phyloP scores from a whole-genome alignment of 2,888 invertebrate genomes.

The Tipula confusa region DNA sequence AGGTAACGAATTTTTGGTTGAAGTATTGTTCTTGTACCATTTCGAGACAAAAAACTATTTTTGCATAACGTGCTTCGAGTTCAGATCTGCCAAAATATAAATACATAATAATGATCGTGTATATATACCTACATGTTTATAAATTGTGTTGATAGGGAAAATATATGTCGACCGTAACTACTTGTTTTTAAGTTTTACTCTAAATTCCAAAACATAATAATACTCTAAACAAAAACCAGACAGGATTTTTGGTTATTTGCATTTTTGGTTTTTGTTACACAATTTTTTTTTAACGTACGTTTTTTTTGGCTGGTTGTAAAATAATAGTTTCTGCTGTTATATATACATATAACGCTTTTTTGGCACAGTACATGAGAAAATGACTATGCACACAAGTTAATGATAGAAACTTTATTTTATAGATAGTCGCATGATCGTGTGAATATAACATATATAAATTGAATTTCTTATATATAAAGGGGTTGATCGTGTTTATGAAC shows the following conservation, averaged over 20 bases:
- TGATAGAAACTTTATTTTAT: not conserved
- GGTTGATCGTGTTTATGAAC: not conserved
- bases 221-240: constrained; percentile 13
- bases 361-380: not conserved
- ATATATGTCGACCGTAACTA: not conserved
- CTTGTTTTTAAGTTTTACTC: not conserved
- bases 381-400: not conserved
- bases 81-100: not conserved
- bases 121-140: too few species aligned
- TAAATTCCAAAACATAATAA: not conserved
- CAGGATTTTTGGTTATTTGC: constrained; percentile 29
- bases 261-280: constrained; percentile 13
- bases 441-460: not conserved
- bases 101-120: not conserved
- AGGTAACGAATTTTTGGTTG: not conserved
- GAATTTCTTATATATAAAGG: not conserved
- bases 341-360: not conserved
- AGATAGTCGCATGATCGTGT: not conserved
- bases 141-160: not conserved
- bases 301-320: not conserved
- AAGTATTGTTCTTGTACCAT: not conserved
- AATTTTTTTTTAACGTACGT: not conserved
- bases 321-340: not conserved
- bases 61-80: not conserved
- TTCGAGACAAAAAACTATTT: not conserved